Evolutionary conservation across 2,797 vertebrate genomes (phyloP).

Genomic region (Myotis daubentonii): DNA sequence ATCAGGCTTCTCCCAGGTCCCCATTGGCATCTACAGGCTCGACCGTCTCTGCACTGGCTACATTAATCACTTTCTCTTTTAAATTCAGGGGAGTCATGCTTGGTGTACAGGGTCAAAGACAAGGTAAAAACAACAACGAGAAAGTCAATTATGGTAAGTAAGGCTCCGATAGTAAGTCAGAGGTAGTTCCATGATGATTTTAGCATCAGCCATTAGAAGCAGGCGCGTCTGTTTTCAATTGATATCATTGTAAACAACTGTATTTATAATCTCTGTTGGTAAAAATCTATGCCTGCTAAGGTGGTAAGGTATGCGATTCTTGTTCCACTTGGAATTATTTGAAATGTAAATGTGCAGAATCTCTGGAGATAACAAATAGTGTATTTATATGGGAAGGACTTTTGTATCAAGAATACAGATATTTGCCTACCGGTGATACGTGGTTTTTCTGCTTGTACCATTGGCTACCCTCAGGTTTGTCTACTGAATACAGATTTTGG

Average conservation of each 20-base stretch:
- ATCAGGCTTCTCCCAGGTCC: neutral
- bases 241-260: neutral
- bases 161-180: conserved; percentile 35
- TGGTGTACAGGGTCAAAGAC: conserved; percentile 51
- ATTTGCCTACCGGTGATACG: conserved; percentile 13
- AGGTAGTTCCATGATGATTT: conserved; percentile 37
- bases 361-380: neutral
- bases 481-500: neutral
- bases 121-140: conserved; percentile 47
- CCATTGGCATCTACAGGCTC: neutral
- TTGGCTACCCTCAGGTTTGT: neutral
- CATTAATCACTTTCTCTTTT: conserved; percentile 67
- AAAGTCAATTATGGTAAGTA: conserved; percentile 73
- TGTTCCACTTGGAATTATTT: conserved; percentile 29
- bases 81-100: conserved; percentile 59
- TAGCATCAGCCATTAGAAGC: neutral
- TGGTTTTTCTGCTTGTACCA: neutral
- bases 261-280: conserved; percentile 42
- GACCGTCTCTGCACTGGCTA: neutral
- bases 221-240: conserved; percentile 1
- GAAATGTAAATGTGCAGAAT: conserved; percentile 33
- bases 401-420: neutral
- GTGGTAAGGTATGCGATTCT: neutral
- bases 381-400: neutral
- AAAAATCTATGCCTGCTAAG: conserved; percentile 5